Base-by-base conservation (phyloP, 2,113 vertebrate species). In the Myxocyprinus asiaticus region DNA sequence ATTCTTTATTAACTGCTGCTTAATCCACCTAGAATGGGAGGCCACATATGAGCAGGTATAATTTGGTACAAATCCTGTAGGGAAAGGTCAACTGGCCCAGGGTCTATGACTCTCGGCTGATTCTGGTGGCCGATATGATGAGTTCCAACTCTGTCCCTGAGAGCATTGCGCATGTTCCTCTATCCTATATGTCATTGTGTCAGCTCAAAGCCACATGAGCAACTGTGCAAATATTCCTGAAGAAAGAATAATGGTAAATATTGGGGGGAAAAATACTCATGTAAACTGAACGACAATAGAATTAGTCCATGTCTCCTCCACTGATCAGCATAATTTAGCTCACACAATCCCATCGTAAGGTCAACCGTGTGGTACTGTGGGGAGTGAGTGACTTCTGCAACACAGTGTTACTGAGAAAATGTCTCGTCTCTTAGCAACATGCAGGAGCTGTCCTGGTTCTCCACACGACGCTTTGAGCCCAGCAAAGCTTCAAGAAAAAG, bases 361-460 rank as follows among this genome's bases (percentile, higher is more conserved):
- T 45, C 56, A 73, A 67, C 68, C 14, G 6, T 56, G 33, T 4
- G 14, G 67, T 51, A 70, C 67, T 50, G 47, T 67, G 61, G 73
- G 77, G 68, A 69, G 67, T 76, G 47, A 59, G 58, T 58, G 76
- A 65, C 43, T 58, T 62, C 62, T 56, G 43, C 5, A 12, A 8
- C 44, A 22, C 33, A 56, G 85, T 17, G 72, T 89, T 86, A 91
- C 73, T 90, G 88, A 79, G 91, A 90, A 85, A 93, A 92, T 43
- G 88, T 73, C 86, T 93, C 89, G 2, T 92, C 93, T 90, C 91
- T 92, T 85, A 90, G 91, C 85, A 91, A 80, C 92, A 91, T 87
- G 84, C 89, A 88, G 0, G 86, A 90, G 79, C 89, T 91, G 79
- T 92, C 91, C 88, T 92, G 90, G 86, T 91, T 92, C 76, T 90